phyloP scores from a whole-genome alignment of 2,888 invertebrate species.

The Drosophila melanosoma region DNA sequence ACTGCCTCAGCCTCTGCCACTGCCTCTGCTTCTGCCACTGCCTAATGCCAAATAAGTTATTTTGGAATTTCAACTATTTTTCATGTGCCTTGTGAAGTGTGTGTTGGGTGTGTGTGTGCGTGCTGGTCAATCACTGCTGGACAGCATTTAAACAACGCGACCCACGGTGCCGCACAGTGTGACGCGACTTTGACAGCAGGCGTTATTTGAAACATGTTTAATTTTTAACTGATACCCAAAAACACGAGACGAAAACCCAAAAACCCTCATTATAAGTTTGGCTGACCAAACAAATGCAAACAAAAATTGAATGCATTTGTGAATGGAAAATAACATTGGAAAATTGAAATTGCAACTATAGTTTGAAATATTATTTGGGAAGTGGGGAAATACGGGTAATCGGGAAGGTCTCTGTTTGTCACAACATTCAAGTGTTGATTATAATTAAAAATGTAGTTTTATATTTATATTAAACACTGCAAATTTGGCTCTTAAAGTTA shows the following conservation, averaged over 20 bases:
- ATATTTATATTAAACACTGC: background rate
- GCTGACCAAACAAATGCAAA: slow-evolving; percentile 54
- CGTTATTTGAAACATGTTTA: slow-evolving; percentile 58
- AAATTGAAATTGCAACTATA: background rate
- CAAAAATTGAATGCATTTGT: slow-evolving; percentile 3
- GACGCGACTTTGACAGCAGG: slow-evolving; percentile 52
- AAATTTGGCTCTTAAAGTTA: background rate
- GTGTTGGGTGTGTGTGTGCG: slow-evolving; percentile 15
- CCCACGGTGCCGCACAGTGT: slow-evolving; percentile 70
- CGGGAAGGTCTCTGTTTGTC: background rate
- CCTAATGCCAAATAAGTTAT: slow-evolving; percentile 69
- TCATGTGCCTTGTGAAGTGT: slow-evolving; percentile 7
- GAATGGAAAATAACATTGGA: slow-evolving; percentile 10
- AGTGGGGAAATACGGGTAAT: background rate
- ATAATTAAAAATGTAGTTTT: accelerated
- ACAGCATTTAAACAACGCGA: slow-evolving; percentile 31
- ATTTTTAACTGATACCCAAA: slow-evolving; percentile 39
- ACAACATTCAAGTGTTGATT: background rate
- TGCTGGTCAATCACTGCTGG: slow-evolving; percentile 29
- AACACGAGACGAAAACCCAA: slow-evolving; percentile 32
- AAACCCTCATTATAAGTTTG: slow-evolving; percentile 67
- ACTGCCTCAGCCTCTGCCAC: background rate
- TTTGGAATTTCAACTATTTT: slow-evolving; percentile 74
- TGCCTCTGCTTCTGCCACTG: slow-evolving; percentile 15
- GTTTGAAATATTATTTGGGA: background rate